Conservation (phyloP, 2,113 vertebrate species). For the Pseudorasbora parva region DNA sequence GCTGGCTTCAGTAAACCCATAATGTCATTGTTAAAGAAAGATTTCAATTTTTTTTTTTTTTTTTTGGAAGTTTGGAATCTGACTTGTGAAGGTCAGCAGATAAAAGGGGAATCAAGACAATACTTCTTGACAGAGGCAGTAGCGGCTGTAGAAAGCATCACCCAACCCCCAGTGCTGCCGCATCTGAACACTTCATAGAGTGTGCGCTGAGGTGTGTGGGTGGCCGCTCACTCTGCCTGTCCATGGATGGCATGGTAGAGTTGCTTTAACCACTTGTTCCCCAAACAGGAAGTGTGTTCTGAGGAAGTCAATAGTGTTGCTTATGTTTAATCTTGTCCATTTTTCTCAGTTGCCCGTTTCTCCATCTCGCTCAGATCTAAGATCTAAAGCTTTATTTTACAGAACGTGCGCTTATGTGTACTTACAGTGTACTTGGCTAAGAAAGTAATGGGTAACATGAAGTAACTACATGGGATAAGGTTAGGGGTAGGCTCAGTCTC, state of each 20-base stretch:
- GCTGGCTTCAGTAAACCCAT: conserved; percentile 42
- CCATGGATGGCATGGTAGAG: conserved; percentile 33
- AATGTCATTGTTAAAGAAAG: conserved; percentile 39
- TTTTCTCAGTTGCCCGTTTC: not conserved
- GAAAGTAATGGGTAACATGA: too few relatives aligned
- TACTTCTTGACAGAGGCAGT: conserved; percentile 41
- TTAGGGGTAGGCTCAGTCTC: too few relatives aligned
- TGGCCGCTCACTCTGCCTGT: conserved; percentile 18
- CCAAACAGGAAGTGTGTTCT: not conserved
- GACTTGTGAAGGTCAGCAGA: conserved; percentile 49
- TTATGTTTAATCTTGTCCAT: not conserved
- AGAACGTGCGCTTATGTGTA: too few relatives aligned
- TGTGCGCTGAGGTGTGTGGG: conserved; percentile 43
- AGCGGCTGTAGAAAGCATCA: conserved; percentile 1
- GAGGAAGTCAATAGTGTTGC: not conserved
- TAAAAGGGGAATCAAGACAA: conserved; percentile 43
- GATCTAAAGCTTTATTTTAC: not conserved
- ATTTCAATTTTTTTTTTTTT: not conserved
- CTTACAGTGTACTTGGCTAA: too few relatives aligned
- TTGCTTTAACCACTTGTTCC: conserved; percentile 42
- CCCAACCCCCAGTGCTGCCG: conserved; percentile 17
- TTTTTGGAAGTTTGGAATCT: conserved; percentile 37
- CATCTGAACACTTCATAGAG: conserved; percentile 40
- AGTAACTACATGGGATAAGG: too few relatives aligned
- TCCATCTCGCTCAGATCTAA: not conserved